Evolutionary conservation across 2,113 vertebrate species (phyloP), one percentile per base, ranked within the genome.

Genomic region (Tauraco erythrolophus): DNA sequence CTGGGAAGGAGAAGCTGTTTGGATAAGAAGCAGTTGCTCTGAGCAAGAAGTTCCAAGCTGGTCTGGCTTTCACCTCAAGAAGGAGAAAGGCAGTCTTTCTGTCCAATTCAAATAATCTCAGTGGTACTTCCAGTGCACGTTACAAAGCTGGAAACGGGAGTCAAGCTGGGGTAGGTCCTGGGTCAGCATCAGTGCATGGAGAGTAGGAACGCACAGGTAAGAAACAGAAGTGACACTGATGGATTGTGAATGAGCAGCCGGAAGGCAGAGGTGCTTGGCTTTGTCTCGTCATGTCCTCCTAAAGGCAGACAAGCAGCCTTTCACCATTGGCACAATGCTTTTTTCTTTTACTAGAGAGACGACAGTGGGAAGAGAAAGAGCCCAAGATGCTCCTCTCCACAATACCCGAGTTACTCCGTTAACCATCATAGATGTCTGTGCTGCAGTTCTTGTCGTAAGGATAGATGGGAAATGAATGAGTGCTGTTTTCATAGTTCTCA

Each of bases 1-100:
- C 80, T 84, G 60, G 68, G 84, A 94, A 77, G 89, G 51, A 91
- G 76, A 39, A 77, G 56, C 37, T 94, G 86, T 78, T 92, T 96
- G 94, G 86, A 81, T 81, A 46, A 86, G 88, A 28, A 89, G 84
- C 28, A 37, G 53, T 89, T 54, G 19, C 78, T 88, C 71, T 0
- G 0, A 90, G 54, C 50, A 54, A 60, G 37, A 77, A 76, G 58
- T 88, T 97, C 79, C 86, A 86, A 86, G 68, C 79, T 74, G 62
- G 14, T 77, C 72, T 91, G 94, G 71, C 64, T 94, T 89, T 62
- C 78, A 58, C 41, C n/a, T 54, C 0, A 1, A 45, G 33, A 84
- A 30, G 51, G 58, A 83, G 75, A 72, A 71, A 48, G 89, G 60
- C 92, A 91, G 33, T 58, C 64, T 78, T 86, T 46, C 76, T 33